phyloP scores from a whole-genome alignment of 1,140 invertebrate genomes.

The Habropoda laboriosa region DNA sequence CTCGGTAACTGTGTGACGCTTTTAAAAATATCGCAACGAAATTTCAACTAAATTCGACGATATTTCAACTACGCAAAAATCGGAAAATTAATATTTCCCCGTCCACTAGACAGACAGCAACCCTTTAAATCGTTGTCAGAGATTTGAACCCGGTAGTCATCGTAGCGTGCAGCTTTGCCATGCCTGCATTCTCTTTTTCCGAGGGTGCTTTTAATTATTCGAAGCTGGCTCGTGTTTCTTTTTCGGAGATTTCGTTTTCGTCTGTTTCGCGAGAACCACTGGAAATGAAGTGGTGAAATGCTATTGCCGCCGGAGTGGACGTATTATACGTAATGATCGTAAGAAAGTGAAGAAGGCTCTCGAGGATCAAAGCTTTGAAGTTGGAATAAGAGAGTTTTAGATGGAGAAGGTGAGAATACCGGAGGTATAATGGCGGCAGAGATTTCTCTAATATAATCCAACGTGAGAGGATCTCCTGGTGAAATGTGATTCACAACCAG shows the following conservation, averaged over 20 bases:
- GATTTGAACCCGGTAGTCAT: too few relatives aligned
- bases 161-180: neutral
- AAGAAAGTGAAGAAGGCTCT: neutral
- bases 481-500: too few relatives aligned
- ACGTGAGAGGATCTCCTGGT: too few relatives aligned
- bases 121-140: too few relatives aligned
- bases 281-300: neutral
- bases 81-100: too few relatives aligned
- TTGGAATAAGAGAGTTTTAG: neutral
- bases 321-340: neutral
- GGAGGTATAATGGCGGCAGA: neutral
- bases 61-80: too few relatives aligned
- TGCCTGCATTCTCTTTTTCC: neutral
- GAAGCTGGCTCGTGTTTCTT: neutral
- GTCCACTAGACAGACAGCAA: too few relatives aligned
- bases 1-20: too few relatives aligned
- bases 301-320: too few relatives aligned
- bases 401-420: neutral
- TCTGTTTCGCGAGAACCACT: neutral
- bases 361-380: neutral
- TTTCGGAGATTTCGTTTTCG: neutral
- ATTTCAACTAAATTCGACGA: too few relatives aligned
- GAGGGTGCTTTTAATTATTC: slow-evolving; percentile 8
- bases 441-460: too few relatives aligned
- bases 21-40: too few relatives aligned